These are phyloP conservation scores for Dione juno DNA, from an alignment of 2,888 invertebrate species.

Conservation along the genomic window DNA sequence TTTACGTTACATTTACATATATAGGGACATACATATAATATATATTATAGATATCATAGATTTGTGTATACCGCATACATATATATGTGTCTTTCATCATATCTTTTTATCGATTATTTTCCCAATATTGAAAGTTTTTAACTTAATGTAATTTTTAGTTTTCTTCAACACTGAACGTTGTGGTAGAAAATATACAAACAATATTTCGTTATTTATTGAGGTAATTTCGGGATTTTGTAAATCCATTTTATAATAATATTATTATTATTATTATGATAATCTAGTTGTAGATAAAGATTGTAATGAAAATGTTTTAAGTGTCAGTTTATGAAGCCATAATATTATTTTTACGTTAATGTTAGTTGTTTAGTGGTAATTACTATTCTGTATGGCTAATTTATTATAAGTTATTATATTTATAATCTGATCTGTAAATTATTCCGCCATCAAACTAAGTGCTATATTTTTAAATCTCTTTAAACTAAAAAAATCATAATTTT, in stretches of 20 bases:
- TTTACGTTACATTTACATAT: too few species aligned
- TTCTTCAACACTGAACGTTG: not conserved
- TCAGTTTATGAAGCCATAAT: slow-evolving; percentile 6
- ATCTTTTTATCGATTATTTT: not conserved
- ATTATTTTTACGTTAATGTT: slow-evolving; percentile 1
- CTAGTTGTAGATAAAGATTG: not conserved
- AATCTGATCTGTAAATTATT: not conserved
- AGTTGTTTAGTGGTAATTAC: not conserved
- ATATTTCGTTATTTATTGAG: not conserved
- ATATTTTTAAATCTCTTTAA: slow-evolving; percentile 38
- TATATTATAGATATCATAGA: too few species aligned
- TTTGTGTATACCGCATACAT: too few species aligned
- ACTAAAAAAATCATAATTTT: not conserved
- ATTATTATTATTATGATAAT: not conserved
- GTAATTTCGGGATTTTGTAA: not conserved
- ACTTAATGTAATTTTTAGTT: too few species aligned
- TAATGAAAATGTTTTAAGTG: not conserved
- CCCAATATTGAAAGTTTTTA: not conserved
- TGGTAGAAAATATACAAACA: not conserved
- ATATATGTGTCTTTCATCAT: too few species aligned
- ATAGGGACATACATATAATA: too few species aligned
- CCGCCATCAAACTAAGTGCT: slow-evolving; percentile 44
- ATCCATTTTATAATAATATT: slow-evolving; percentile 1
- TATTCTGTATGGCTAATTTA: not conserved
- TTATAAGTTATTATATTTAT: not conserved